A percentile compares a stretch with the other conserved stretches of the same genome.
Evolutionary conservation across 2,888 invertebrate species (phyloP).

Genomic region (Hirtodrosophila alboralis): DNA sequence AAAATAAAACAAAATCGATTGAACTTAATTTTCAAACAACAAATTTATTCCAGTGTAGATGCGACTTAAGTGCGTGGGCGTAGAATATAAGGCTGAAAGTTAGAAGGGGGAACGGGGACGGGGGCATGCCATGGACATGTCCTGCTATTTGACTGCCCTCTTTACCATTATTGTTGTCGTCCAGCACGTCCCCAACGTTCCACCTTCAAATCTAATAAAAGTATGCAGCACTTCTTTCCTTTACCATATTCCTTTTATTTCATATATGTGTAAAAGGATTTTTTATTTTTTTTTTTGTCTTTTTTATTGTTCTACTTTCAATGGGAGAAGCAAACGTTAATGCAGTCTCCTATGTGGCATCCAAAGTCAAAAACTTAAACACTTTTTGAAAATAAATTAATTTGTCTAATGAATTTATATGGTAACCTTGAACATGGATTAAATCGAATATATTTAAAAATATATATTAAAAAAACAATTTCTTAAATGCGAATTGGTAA

Average conservation of each 20-base stretch:
- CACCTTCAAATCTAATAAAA: slow-evolving; percentile 32
- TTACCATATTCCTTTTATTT: background rate
- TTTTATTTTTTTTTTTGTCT: background rate
- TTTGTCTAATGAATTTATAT: too few species aligned
- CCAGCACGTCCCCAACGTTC: slow-evolving; percentile 24
- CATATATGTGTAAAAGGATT: too few species aligned
- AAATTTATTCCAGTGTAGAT: too few species aligned
- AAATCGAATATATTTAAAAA: too few species aligned
- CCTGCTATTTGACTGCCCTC: slow-evolving; percentile 64
- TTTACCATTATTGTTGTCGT: slow-evolving; percentile 65
- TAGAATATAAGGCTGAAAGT: too few species aligned
- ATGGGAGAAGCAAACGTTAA: slow-evolving; percentile 2
- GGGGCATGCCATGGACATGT: slow-evolving; percentile 34
- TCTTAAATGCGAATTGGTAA: too few species aligned
- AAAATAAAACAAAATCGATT: too few species aligned
- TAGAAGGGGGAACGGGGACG: background rate
- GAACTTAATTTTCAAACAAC: too few species aligned
- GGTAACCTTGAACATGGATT: too few species aligned
- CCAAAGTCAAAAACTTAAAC: too few species aligned
- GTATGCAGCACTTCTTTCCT: slow-evolving; percentile 20
- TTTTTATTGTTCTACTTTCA: slow-evolving; percentile 1
- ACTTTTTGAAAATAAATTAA: too few species aligned
- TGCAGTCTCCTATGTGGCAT: background rate
- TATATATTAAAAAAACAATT: too few species aligned
- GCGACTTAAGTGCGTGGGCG: slow-evolving; percentile 35